A percentile compares a stretch with the other conserved stretches of the same genome.
phyloP scores from a whole-genome alignment of 2,888 invertebrate genomes.

The Portevinia maculata region DNA sequence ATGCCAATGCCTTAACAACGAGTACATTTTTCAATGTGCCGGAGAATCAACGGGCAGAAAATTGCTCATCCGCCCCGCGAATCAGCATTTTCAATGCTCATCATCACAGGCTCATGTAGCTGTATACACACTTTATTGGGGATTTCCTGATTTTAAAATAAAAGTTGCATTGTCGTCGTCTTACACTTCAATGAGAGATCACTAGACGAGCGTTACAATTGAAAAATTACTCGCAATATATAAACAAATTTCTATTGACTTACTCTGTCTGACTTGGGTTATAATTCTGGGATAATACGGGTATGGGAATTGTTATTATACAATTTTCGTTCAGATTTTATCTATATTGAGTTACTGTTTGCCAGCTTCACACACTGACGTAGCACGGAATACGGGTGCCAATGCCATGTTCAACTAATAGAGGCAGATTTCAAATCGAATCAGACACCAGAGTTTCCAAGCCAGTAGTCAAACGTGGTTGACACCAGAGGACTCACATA shows the following conservation, averaged over 20 bases:
- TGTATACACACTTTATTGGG: constrained; percentile 59
- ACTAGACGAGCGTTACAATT: constrained; percentile 20
- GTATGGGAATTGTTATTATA: constrained; percentile 38
- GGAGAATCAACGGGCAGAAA: constrained; percentile 42
- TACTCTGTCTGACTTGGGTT: constrained; percentile 9
- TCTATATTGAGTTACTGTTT: neutral
- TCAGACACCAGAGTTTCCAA: constrained; percentile 12
- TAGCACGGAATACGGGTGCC: constrained; percentile 33
- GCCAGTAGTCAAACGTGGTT: neutral
- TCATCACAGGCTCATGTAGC: constrained; percentile 33
- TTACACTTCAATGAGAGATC: constrained; percentile 28
- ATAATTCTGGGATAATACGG: constrained; percentile 1
- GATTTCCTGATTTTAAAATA: constrained; percentile 64
- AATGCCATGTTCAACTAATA: constrained; percentile 44
- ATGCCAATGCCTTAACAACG: neutral
- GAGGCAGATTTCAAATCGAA: constrained; percentile 46
- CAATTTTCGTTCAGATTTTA: constrained; percentile 33
- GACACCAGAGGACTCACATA: neutral
- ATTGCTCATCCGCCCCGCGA: constrained; percentile 60
- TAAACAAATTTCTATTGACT: constrained; percentile 43
- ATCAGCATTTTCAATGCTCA: constrained; percentile 55
- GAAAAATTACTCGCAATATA: constrained; percentile 13
- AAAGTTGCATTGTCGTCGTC: constrained; percentile 34
- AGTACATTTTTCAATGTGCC: neutral
- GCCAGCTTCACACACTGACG: neutral